phyloP scores from a whole-genome alignment of 2,888 invertebrate genomes.

The Diabrotica balteata region DNA sequence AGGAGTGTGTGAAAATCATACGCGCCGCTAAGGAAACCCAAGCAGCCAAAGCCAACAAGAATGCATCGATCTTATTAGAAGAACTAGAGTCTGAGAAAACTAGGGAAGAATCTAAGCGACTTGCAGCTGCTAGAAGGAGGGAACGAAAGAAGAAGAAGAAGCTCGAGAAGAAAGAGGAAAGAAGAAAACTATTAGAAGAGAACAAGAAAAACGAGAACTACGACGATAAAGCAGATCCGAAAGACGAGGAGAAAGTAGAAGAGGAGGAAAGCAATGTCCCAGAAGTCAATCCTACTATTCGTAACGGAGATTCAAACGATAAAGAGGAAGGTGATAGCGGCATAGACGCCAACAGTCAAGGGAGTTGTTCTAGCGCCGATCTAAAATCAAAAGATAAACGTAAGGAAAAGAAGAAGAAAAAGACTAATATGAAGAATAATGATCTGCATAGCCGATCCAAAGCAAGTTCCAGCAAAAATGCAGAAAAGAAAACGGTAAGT shows the following conservation, averaged over 20 bases:
- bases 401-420: conserved; percentile 70
- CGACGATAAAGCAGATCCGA: conserved; percentile 68
- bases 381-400: conserved; percentile 72
- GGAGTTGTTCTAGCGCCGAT: conserved; percentile 86
- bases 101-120: conserved; percentile 87
- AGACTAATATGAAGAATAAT: conserved; percentile 35
- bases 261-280: conserved; percentile 65
- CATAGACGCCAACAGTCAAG: conserved; percentile 88
- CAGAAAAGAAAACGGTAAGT: conserved; percentile 23
- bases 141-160: conserved; percentile 97
- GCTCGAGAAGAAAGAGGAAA: conserved; percentile 90
- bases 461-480: conserved; percentile 46
- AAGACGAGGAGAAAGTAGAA: conserved; percentile 65
- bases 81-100: conserved; percentile 94
- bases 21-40: conserved; percentile 97
- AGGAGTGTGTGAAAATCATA: conserved; percentile 94
- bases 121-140: conserved; percentile 88
- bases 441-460: conserved; percentile 38
- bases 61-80: conserved; percentile 92
- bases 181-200: conserved; percentile 78
- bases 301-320: conserved; percentile 59
- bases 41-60: conserved; percentile 97
- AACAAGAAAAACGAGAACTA: conserved; percentile 75
- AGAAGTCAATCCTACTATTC: conserved; percentile 53
- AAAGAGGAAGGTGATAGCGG: conserved; percentile 90